phyloP scores from a whole-genome alignment of 2,113 vertebrate species.

The Elanus axillaris region DNA sequence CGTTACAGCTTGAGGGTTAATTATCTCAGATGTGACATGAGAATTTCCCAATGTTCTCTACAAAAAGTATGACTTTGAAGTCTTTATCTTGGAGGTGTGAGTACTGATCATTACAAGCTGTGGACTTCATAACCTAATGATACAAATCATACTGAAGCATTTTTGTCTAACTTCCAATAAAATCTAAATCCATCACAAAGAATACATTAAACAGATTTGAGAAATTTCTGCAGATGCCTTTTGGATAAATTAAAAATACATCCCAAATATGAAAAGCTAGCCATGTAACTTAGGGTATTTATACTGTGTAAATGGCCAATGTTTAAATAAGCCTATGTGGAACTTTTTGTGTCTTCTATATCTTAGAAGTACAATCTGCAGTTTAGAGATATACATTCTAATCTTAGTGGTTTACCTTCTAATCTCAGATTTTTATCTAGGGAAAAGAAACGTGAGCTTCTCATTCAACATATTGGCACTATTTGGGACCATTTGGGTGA shows the following conservation, averaged over 20 bases:
- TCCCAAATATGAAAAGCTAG: neutral
- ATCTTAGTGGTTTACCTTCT: neutral
- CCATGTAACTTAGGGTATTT: neutral
- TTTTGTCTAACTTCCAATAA: neutral
- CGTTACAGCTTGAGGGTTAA: neutral
- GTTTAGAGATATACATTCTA: neutral
- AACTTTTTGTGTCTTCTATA: neutral
- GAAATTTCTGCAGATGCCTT: neutral
- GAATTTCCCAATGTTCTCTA: neutral
- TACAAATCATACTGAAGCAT: neutral
- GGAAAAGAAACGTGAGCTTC: neutral
- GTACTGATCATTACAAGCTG: neutral
- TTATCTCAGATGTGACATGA: neutral
- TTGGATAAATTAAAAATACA: neutral
- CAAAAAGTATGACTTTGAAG: neutral
- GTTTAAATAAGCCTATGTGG: neutral
- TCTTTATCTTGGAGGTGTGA: neutral
- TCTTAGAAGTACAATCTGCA: neutral
- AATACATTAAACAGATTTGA: neutral
- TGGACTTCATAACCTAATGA: neutral
- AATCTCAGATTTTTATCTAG: neutral
- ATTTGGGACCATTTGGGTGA: neutral
- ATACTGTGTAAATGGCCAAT: neutral
- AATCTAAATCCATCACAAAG: neutral
- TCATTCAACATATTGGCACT: neutral